phyloP scores from a whole-genome alignment of 2,888 invertebrate species.

The Agriopis aurantiaria region DNA sequence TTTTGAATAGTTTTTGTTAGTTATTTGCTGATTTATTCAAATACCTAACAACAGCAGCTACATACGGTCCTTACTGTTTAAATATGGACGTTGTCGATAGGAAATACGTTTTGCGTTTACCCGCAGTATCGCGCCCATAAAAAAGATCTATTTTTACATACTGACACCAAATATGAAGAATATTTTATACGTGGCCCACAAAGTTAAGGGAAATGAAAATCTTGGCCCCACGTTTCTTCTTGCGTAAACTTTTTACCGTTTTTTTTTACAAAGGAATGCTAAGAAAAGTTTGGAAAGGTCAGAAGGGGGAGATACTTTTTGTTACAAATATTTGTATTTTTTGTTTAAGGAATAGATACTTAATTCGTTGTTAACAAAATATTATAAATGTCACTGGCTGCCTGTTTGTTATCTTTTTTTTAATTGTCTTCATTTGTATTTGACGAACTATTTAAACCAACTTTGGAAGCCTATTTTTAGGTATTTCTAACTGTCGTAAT shows the following conservation, averaged over 20 bases:
- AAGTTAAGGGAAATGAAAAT: conserved; percentile 22
- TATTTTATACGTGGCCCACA: conserved; percentile 19
- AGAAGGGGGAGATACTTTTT: background rate
- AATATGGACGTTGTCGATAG: background rate
- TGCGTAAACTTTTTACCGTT: conserved; percentile 21
- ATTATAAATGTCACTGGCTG: no score
- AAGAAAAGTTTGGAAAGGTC: background rate
- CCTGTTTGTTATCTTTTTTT: no score
- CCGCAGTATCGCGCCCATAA: conserved; percentile 8
- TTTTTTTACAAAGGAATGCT: background rate
- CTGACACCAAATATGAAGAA: conserved; percentile 32
- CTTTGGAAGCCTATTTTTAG: no score
- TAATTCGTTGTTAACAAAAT: no score
- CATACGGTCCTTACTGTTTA: conserved; percentile 5
- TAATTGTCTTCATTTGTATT: no score
- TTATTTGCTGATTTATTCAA: no score
- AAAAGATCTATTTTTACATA: conserved; percentile 29
- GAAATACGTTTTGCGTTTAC: conserved; percentile 17
- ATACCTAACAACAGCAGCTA: background rate
- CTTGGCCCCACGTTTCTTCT: conserved; percentile 2
- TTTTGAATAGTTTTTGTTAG: no score
- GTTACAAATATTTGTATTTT: background rate
- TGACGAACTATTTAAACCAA: no score
- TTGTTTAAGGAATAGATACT: no score
- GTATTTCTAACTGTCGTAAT: no score